Percentiles rank a stretch among this genome's conserved stretches.
Conservation (phyloP, 2,113 vertebrate genomes). For the Tupaia tana region DNA sequence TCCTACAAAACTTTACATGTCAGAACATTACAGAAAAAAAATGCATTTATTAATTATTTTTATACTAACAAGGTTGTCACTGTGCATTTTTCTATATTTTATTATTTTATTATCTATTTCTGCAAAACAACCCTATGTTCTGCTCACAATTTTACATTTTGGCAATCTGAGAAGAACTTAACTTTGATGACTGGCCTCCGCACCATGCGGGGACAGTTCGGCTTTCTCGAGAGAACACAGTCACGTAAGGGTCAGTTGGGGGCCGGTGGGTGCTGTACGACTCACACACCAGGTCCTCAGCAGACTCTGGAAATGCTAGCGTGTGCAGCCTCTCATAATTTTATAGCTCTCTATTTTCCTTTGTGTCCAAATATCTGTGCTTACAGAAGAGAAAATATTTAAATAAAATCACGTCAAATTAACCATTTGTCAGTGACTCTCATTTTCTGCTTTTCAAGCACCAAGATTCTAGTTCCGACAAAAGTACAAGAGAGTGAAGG, state of each 20-base stretch:
- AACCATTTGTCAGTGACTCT: not conserved
- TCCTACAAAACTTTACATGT: not conserved
- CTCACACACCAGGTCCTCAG: too few species aligned
- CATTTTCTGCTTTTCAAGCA: not conserved
- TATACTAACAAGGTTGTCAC: not conserved
- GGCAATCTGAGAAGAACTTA: not conserved
- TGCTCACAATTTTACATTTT: not conserved
- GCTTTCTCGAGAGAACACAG: not conserved
- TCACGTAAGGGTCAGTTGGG: not conserved
- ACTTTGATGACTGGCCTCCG: not conserved
- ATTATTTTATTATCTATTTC: not conserved
- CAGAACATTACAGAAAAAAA: not conserved
- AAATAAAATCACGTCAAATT: not conserved
- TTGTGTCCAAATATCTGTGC: not conserved
- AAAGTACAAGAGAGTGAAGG: not conserved
- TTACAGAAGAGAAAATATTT: not conserved
- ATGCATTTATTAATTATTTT: not conserved
- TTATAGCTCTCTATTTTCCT: not conserved
- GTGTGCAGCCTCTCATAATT: not conserved
- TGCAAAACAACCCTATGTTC: not conserved
- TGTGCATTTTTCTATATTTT: not conserved
- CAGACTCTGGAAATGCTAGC: not conserved
- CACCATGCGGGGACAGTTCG: not conserved
- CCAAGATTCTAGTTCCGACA: not conserved
- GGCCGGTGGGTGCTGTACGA: not conserved